These are phyloP conservation scores for Augochlorella aurata DNA, from an alignment of 2,888 invertebrate genomes.

Conservation along the genomic window DNA sequence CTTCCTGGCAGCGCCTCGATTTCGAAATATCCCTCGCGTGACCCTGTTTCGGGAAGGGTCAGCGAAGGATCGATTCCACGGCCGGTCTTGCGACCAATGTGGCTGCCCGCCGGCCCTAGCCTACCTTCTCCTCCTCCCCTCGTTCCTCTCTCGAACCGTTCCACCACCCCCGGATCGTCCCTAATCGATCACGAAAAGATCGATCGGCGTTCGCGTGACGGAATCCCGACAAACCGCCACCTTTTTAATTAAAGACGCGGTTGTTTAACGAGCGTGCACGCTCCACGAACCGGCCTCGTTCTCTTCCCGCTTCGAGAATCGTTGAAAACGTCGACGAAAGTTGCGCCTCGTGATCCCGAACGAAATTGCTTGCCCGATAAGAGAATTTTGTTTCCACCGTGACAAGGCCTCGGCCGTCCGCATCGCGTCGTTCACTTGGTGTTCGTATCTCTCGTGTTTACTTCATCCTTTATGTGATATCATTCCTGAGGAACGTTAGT, in stretches of 20 bases:
- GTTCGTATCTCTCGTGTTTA: neutral
- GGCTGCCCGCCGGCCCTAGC: conserved; percentile 27
- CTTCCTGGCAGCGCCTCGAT: conserved; percentile 52
- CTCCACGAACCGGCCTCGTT: neutral
- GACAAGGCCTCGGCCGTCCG: neutral
- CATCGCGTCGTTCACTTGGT: neutral
- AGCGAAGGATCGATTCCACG: conserved; percentile 54
- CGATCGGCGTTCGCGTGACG: conserved; percentile 36
- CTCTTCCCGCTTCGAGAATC: neutral
- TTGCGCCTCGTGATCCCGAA: neutral
- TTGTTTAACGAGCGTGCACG: conserved; percentile 27
- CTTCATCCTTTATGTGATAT: neutral
- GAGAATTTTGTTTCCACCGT: neutral
- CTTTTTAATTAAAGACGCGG: conserved; percentile 48
- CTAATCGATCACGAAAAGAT: conserved; percentile 50
- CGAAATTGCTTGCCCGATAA: conserved; percentile 1
- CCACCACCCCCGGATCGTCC: conserved; percentile 25
- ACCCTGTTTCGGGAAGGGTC: conserved; percentile 58
- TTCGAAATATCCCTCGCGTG: conserved; percentile 60
- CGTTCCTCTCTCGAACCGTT: neutral
- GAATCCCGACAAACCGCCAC: conserved; percentile 27
- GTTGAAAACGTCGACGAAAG: conserved; percentile 6
- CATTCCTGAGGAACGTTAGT: neutral
- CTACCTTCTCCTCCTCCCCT: neutral
- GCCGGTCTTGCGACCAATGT: conserved; percentile 44